Evolutionary conservation across 2,113 vertebrate species (phyloP), one percentile per base, ranked within the genome.

Genomic region (Meriones unguiculatus): DNA sequence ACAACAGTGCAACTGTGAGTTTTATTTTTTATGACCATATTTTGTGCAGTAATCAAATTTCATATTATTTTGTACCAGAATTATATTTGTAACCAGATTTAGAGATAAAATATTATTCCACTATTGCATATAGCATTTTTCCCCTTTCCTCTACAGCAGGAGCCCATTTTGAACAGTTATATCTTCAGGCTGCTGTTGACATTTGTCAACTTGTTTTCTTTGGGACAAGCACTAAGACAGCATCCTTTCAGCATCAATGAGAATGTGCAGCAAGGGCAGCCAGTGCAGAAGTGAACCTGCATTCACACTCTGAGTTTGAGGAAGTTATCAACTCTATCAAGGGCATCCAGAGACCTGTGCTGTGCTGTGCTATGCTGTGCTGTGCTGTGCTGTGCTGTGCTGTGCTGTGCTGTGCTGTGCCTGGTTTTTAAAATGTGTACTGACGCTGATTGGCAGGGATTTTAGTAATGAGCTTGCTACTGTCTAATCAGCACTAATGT

Each of bases 371-470:
- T n/a, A n/a, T n/a, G n/a, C n/a, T n/a, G n/a, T n/a, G 3, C 2
- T 30, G 46, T 46, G 46, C 46, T 46, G 46, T 46, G 3, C 2
- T n/a, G n/a, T n/a, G n/a, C n/a, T n/a, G n/a, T n/a, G n/a, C 46
- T 91, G 78, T 81, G 1, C 17, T n/a, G 52, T 25, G 3, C 2
- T 30, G 46, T 46, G 46, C 46, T 46, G 46, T 46, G 3, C 2
- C 32, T 95, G 76, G 96, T 88, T 85, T 96, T 41, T 80, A 25
- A 75, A 67, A 46, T 50, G 6, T 72, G 18, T 41, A 8, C 46
- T 93, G 54, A 94, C 87, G 67, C 70, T 65, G 81, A 77, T 1
- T 32, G 82, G 38, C 57, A 86, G 52, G 0, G 62, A 90, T 28
- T 85, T 76, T n/a, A 78, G n/a, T 38, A 81, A 59, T 20, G 15